These are phyloP conservation scores for Conus canariensis DNA, from an alignment of 2,888 invertebrate genomes.

Conservation along the genomic window DNA sequence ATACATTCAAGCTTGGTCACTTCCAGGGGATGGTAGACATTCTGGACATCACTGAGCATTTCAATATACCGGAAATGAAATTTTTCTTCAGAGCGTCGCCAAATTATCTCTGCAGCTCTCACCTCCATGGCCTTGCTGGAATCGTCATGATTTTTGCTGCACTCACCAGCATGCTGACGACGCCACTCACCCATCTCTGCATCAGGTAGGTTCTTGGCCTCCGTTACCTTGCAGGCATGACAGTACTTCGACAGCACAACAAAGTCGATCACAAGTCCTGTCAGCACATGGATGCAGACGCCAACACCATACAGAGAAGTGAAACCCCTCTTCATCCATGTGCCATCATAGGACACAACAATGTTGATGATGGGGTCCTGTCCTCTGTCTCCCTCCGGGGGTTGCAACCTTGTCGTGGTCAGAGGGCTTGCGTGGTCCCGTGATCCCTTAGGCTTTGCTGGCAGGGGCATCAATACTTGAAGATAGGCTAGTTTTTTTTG, in stretches of 20 bases:
- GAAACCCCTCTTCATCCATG: conserved; percentile 31
- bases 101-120: neutral
- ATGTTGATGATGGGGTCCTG: conserved; percentile 19
- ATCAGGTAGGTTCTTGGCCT: neutral
- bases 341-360: conserved; percentile 23
- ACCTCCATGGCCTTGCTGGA: neutral
- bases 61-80: neutral
- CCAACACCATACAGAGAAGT: conserved; percentile 35
- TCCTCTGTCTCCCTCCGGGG: neutral
- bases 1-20: conserved; percentile 25
- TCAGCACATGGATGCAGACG: conserved; percentile 19
- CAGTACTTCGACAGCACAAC: neutral
- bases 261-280: conserved; percentile 4
- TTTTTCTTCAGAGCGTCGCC: neutral
- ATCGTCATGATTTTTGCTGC: neutral
- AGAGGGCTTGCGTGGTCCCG: no score
- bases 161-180: neutral
- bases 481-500: no score
- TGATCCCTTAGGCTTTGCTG: no score
- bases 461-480: no score
- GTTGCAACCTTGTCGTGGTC: no score
- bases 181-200: neutral
- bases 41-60: neutral
- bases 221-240: neutral
- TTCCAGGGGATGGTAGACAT: neutral